A percentile compares a stretch with the other conserved stretches of the same genome.
Conservation (phyloP, 2,888 invertebrate species). For the Xestia ashworthii region DNA sequence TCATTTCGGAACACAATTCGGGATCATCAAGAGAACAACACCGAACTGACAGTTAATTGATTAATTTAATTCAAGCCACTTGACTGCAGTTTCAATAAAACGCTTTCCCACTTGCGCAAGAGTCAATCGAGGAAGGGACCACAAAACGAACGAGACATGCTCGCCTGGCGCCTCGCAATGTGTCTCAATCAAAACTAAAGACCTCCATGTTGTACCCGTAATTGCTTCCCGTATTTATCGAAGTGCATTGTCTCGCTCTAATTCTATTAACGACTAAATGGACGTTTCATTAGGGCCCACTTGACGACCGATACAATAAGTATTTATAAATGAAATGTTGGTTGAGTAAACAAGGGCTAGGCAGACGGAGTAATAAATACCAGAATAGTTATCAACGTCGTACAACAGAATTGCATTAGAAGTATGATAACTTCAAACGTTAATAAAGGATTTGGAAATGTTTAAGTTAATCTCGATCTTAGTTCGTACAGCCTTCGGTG, state of each 20-base stretch:
- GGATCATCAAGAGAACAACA: constrained; percentile 9
- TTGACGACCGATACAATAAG: constrained; percentile 60
- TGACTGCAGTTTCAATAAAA: constrained; percentile 52
- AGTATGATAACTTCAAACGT: constrained; percentile 19
- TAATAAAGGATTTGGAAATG: constrained; percentile 39
- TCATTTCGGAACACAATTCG: constrained; percentile 44
- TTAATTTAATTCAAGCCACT: constrained; percentile 52
- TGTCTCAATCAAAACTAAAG: constrained; percentile 78
- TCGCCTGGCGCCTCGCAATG: constrained; percentile 72
- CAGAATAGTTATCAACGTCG: constrained; percentile 47
- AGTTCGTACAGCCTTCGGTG: constrained; percentile 31
- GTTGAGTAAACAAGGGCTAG: constrained; percentile 49
- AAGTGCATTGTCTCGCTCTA: constrained; percentile 82
- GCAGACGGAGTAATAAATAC: constrained; percentile 45
- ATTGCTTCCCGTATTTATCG: constrained; percentile 81
- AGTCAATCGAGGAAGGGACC: constrained; percentile 46
- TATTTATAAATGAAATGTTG: constrained; percentile 64
- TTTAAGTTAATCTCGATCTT: constrained; percentile 29
- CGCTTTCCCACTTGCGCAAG: constrained; percentile 54
- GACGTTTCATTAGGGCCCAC: constrained; percentile 63
- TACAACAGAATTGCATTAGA: constrained; percentile 49
- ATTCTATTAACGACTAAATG: constrained; percentile 80
- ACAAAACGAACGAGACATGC: constrained; percentile 51
- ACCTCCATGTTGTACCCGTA: constrained; percentile 69
- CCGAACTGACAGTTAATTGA: constrained; percentile 43